These are phyloP conservation scores for Scaptomyza parva DNA, from an alignment of 2,888 invertebrate species.

Conservation along the genomic window DNA sequence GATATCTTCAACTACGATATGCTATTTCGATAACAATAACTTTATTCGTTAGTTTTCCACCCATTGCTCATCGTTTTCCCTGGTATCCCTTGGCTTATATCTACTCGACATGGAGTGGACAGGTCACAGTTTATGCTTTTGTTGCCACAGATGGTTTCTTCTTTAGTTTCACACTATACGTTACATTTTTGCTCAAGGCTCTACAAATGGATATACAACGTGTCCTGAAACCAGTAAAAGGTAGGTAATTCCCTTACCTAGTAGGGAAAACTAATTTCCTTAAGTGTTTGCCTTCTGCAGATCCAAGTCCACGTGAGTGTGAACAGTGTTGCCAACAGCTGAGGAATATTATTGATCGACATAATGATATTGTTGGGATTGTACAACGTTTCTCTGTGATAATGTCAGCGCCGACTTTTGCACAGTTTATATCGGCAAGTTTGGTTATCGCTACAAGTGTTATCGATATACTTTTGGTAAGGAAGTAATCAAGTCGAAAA, in stretches of 20 bases:
- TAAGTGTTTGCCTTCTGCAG: too few species aligned
- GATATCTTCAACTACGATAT: conserved; percentile 69
- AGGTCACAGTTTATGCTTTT: conserved; percentile 68
- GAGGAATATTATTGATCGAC: conserved; percentile 58
- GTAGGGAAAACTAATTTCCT: too few species aligned
- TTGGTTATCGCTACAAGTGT: conserved; percentile 68
- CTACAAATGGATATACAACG: conserved; percentile 50
- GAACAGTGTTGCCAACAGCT: conserved; percentile 52
- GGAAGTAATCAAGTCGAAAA: background rate
- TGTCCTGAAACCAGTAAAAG: conserved; percentile 17
- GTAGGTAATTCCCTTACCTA: too few species aligned
- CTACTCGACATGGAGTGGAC: conserved; percentile 68
- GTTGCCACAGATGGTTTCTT: conserved; percentile 68
- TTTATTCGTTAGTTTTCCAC: conserved; percentile 43
- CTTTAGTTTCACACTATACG: conserved; percentile 67
- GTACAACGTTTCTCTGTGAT: conserved; percentile 57
- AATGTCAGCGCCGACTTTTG: conserved; percentile 65
- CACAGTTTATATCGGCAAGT: conserved; percentile 62
- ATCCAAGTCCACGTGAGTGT: conserved; percentile 25
- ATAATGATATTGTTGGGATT: conserved; percentile 62
- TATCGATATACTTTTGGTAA: conserved; percentile 66
- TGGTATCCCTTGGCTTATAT: conserved; percentile 61
- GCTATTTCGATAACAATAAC: conserved; percentile 66
- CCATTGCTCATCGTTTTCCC: conserved; percentile 54
- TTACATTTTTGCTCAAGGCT: conserved; percentile 51